Conservation (phyloP, 2,888 invertebrate species). For the Synergus gifuensis region DNA sequence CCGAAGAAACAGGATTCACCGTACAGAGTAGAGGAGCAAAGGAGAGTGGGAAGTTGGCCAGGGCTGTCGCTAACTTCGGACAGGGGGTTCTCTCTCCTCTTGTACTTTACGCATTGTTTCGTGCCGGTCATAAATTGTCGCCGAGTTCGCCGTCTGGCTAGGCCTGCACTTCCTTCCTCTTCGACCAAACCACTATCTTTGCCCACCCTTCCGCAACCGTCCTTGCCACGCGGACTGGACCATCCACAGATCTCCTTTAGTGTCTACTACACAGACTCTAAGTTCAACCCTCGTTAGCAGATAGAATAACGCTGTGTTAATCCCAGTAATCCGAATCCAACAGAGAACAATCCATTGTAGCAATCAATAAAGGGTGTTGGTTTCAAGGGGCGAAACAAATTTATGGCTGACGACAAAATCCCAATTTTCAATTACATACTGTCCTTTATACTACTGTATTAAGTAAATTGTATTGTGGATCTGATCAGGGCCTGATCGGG, state of each 20-base stretch:
- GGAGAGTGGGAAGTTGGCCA: slow-evolving; percentile 55
- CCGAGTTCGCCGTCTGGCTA: slow-evolving; percentile 61
- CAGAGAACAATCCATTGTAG: neutral
- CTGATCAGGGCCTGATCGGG: too few species aligned
- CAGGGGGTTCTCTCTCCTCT: slow-evolving; percentile 44
- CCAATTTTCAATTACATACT: too few species aligned
- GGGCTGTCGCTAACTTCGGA: slow-evolving; percentile 56
- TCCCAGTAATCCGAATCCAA: slow-evolving; percentile 3
- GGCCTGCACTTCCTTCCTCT: slow-evolving; percentile 64
- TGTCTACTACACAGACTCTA: neutral
- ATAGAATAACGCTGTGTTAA: neutral
- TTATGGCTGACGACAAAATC: neutral
- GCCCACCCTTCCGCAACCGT: slow-evolving; percentile 13
- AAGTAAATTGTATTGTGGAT: too few species aligned
- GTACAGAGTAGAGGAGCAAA: slow-evolving; percentile 18
- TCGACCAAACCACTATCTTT: slow-evolving; percentile 48
- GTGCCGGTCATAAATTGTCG: slow-evolving; percentile 69
- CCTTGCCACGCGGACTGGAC: slow-evolving; percentile 43
- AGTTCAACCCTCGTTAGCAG: slow-evolving; percentile 11
- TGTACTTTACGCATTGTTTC: slow-evolving; percentile 67
- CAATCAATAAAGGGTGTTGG: neutral
- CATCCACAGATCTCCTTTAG: neutral
- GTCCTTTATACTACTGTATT: too few species aligned
- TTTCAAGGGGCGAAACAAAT: neutral
- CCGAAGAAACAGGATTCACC: slow-evolving; percentile 32